Conservation (phyloP, 2,888 invertebrate species). For the Ornithoptera priamus region DNA sequence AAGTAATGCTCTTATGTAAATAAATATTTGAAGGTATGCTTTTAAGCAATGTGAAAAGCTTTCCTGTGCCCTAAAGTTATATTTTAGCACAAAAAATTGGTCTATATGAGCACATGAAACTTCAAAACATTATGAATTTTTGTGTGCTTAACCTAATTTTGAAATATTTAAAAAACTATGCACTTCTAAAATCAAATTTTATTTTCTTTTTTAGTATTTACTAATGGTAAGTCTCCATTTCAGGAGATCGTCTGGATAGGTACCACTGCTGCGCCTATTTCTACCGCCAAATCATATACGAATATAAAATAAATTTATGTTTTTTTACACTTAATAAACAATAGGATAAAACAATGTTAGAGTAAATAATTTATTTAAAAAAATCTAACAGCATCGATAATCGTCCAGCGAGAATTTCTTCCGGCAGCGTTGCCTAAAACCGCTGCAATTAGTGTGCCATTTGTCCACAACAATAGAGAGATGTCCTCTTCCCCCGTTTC, state of each 20-base stretch:
- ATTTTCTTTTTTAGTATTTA: too few species aligned
- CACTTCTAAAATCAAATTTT: too few species aligned
- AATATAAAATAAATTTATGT: too few species aligned
- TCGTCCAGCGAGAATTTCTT: constrained; percentile 20
- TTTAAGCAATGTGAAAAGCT: neutral
- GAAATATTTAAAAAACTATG: too few species aligned
- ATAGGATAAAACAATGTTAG: neutral
- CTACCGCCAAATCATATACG: too few species aligned
- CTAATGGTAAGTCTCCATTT: too few species aligned
- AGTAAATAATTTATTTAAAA: neutral
- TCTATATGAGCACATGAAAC: too few species aligned
- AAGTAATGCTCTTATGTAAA: neutral
- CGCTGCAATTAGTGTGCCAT: constrained; percentile 73
- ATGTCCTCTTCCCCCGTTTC: constrained; percentile 56
- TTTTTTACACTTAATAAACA: neutral
- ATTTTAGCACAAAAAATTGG: too few species aligned
- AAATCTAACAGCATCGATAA: constrained; percentile 15
- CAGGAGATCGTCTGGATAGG: too few species aligned
- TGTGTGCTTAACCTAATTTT: too few species aligned
- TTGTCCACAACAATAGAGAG: constrained; percentile 72
- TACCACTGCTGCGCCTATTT: too few species aligned
- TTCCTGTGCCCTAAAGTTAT: neutral
- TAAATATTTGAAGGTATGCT: neutral
- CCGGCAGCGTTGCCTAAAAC: constrained; percentile 48
- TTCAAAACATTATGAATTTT: too few species aligned